A percentile compares a stretch with the other conserved stretches of the same genome.
These are phyloP conservation scores for Gymnodraco acuticeps DNA, from an alignment of 2,797 vertebrate genomes.

Conservation along the genomic window DNA sequence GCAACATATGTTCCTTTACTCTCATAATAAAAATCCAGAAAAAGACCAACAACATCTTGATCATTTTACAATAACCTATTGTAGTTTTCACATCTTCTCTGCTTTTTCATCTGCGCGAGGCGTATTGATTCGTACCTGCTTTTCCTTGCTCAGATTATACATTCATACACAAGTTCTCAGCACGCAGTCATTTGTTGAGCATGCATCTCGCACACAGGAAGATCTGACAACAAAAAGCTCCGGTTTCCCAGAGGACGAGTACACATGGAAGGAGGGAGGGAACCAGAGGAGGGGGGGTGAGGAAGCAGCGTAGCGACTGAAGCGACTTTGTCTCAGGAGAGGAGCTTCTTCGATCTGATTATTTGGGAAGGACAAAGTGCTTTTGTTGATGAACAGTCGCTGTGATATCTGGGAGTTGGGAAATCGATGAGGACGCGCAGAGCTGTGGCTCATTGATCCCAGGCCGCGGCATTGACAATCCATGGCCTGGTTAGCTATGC, in stretches of 20 bases:
- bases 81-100: conserved; percentile 12
- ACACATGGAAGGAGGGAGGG: neutral
- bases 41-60: neutral
- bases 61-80: neutral
- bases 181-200: conserved; percentile 64
- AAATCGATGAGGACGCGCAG: conserved; percentile 88
- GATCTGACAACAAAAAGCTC: conserved; percentile 57
- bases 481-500: conserved; percentile 88
- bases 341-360: conserved; percentile 86
- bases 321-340: conserved; percentile 77
- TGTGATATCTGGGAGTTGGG: conserved; percentile 88
- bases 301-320: conserved; percentile 52
- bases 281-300: neutral
- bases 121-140: conserved; percentile 55
- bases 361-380: conserved; percentile 91
- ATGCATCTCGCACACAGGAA: conserved; percentile 54
- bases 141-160: conserved; percentile 50
- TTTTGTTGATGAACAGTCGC: conserved; percentile 91
- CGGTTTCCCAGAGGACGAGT: conserved; percentile 36
- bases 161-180: conserved; percentile 64
- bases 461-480: conserved; percentile 86
- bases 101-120: neutral
- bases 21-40: neutral
- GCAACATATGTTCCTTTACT: neutral
- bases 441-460: conserved; percentile 89